A percentile compares a stretch with the other conserved stretches of the same genome.
phyloP scores from a whole-genome alignment of 2,113 vertebrate genomes.

The Pontoporia blainvillei region DNA sequence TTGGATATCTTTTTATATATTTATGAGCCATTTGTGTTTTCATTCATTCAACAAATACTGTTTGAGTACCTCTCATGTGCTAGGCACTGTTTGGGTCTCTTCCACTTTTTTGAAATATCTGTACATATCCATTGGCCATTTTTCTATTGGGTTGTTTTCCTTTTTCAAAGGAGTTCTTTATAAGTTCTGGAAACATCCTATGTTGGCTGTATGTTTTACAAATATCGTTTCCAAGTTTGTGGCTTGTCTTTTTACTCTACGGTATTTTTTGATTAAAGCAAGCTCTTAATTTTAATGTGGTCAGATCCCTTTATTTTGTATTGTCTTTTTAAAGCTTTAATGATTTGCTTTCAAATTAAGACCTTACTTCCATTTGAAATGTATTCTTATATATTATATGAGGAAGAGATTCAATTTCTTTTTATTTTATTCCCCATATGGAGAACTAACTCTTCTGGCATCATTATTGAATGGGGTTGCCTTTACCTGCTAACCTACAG shows the following conservation, averaged over 20 bases:
- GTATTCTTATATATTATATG: neutral
- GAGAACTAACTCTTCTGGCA: neutral
- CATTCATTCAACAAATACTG: neutral
- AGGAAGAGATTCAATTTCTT: neutral
- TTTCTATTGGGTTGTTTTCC: conserved; percentile 8
- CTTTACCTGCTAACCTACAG: neutral
- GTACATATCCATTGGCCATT: neutral
- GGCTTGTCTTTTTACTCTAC: neutral
- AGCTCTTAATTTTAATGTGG: neutral
- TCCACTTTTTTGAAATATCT: neutral
- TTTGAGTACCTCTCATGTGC: neutral
- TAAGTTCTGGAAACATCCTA: neutral
- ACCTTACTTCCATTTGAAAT: neutral
- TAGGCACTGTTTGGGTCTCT: neutral
- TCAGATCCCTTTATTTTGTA: neutral
- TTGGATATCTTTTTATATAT: neutral
- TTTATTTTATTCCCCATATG: neutral
- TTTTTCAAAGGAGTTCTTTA: neutral
- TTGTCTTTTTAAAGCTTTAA: neutral
- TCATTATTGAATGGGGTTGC: neutral
- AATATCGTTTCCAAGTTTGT: conserved; percentile 7
- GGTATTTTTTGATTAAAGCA: conserved; percentile 16
- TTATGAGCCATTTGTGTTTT: conserved; percentile 19
- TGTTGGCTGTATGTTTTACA: neutral
- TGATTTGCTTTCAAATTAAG: neutral